Evolutionary conservation across 2,113 vertebrate species (phyloP).

Genomic region (Astatoreochromis straeleni): DNA sequence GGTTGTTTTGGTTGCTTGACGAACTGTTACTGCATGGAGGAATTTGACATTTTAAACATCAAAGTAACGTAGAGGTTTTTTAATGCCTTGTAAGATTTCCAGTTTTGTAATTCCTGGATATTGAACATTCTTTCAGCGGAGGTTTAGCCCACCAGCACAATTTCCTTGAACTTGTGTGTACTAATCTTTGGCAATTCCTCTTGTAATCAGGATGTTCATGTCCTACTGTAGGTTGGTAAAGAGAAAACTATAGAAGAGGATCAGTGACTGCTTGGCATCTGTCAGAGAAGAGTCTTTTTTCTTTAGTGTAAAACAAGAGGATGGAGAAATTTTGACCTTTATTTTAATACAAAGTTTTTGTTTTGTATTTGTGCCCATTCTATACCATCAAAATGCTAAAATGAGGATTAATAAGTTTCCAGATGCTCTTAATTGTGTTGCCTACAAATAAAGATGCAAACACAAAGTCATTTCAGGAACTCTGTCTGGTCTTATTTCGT

Average conservation of each 20-base stretch:
- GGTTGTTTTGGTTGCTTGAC: neutral
- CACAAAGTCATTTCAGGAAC: neutral
- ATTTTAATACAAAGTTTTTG: neutral
- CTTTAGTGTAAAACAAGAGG: neutral
- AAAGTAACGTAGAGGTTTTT: neutral
- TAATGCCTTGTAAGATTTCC: accelerated
- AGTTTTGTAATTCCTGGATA: neutral
- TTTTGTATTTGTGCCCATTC: neutral
- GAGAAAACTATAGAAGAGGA: neutral
- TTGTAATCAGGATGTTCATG: neutral
- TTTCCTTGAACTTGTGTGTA: neutral
- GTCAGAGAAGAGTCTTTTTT: neutral
- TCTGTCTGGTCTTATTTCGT: neutral
- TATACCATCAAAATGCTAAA: neutral
- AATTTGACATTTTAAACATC: neutral
- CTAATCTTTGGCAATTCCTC: neutral
- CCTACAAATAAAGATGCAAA: conserved; percentile 3
- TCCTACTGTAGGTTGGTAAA: neutral
- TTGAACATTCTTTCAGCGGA: neutral
- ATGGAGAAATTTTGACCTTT: neutral
- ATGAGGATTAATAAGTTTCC: neutral
- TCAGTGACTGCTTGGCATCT: neutral
- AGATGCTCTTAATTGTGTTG: neutral
- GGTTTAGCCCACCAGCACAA: too few species aligned
- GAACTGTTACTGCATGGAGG: neutral